Evolutionary conservation across 1,140 invertebrate genomes (phyloP).

Genomic region (Penaeus indicus): DNA sequence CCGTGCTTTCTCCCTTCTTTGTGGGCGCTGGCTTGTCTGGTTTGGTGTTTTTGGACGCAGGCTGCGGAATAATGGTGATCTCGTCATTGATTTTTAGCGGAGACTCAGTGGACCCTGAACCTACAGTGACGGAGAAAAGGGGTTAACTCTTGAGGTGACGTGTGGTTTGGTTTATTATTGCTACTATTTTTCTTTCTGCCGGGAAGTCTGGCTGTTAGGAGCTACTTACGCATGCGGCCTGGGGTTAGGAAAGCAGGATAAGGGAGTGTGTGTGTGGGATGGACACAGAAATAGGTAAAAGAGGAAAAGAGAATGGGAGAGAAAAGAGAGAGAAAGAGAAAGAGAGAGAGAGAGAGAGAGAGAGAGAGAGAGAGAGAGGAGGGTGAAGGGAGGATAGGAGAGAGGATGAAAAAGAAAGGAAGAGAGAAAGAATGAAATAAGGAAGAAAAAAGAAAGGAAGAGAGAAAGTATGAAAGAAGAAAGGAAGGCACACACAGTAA

Average conservation of each 20-base stretch:
- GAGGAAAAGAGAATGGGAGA: neutral
- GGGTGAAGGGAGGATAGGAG: neutral
- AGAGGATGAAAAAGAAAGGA: too few species aligned
- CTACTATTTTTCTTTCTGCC: neutral
- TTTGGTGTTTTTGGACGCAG: slow-evolving; percentile 69
- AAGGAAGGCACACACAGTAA: too few species aligned
- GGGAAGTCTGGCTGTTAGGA: neutral
- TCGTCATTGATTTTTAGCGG: slow-evolving; percentile 92
- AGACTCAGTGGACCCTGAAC: slow-evolving; percentile 73
- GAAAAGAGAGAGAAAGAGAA: neutral
- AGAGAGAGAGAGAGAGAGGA: neutral
- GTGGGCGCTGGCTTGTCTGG: slow-evolving; percentile 29
- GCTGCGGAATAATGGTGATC: slow-evolving; percentile 92
- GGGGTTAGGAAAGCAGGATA: too few species aligned
- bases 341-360: neutral
- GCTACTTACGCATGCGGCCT: too few species aligned
- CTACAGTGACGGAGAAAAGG: too few species aligned
- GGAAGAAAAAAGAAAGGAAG: too few species aligned
- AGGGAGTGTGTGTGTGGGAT: too few species aligned
- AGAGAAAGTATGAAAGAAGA: too few species aligned
- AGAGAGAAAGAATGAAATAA: too few species aligned
- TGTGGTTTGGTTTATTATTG: neutral
- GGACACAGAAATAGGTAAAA: neutral
- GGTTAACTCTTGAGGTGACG: neutral
- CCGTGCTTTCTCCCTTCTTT: slow-evolving; percentile 45